Evolutionary conservation across 2,888 invertebrate species (phyloP), one percentile per base, ranked within the genome.

Genomic region (Synergus umbraculus): DNA sequence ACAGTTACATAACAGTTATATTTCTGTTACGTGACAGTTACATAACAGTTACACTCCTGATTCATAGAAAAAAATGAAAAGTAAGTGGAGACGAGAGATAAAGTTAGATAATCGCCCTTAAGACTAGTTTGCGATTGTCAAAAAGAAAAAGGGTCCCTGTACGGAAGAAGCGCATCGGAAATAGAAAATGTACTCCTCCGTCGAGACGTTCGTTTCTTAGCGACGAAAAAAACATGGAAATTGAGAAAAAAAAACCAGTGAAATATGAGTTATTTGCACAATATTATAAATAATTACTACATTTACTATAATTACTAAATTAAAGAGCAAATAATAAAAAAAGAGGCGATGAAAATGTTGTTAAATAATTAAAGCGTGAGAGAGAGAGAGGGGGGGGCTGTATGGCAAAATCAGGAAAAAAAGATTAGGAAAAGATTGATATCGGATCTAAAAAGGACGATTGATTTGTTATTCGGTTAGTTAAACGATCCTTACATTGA

Each of bases 181-280:
- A 76, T 58, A 12, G 7, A 69, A 63, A 64, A 15, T 15, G 29
- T 41, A n/a, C 15, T 7, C 4, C 15, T 49, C 15, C 29, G 22
- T n/a, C n/a, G 5, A 79, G 82, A 80, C 80, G 76, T 60, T 60
- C 22, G 60, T 60, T 60, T 60, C 12, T 22, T n/a, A 44, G 18
- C 12, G 43, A 44, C 41, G 43, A 43, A 37, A 46, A 67, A 54
- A 54, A 37, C 29, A 73, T 46, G 29, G 49, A 76, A 54, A 76
- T 80, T 67, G 78, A 66, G 77, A 78, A 79, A 60, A 79, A 76
- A 78, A 79, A 22, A 29, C 78, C 78, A 78, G 76, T 76, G 77
- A 82, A 85, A 88, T 89, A 91, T 89, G 89, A 87, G 89, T 91
- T 90, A 91, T 91, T 90, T 90, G 91, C 90, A 90, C 90, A 90